These are phyloP conservation scores for Pseudoatta argentina DNA, from an alignment of 1,140 invertebrate species.

Conservation along the genomic window DNA sequence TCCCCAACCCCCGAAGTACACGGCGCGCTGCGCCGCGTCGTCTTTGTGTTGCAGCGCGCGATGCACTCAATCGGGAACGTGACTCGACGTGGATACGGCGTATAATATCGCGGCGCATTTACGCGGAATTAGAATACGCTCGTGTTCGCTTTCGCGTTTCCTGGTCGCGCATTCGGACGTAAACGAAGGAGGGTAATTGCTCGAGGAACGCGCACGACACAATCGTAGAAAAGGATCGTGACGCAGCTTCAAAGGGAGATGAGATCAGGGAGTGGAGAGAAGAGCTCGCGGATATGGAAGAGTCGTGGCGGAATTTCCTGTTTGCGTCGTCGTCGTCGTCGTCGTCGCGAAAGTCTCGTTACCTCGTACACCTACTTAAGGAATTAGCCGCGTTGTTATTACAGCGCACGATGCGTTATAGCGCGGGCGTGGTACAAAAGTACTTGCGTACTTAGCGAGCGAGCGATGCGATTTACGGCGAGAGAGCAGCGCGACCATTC, in stretches of 20 bases:
- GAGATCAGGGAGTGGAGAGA: not conserved
- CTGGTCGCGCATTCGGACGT: conserved; percentile 41
- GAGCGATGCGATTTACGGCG: conserved; percentile 36
- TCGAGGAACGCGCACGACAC: conserved; percentile 22
- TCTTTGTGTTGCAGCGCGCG: conserved; percentile 19
- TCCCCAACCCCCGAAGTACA: conserved; percentile 1
- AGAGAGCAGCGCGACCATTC: not conserved
- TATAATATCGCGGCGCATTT: conserved; percentile 59
- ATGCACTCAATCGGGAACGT: conserved; percentile 48
- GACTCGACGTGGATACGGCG: conserved; percentile 18
- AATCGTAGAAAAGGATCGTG: conserved; percentile 36
- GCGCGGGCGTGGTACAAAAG: conserved; percentile 42
- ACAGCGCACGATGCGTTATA: conserved; percentile 31
- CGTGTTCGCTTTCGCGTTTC: conserved; percentile 5
- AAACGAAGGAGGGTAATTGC: conserved; percentile 57
- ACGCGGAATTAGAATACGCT: conserved; percentile 44
- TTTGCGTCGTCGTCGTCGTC: not conserved
- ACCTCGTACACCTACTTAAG: conserved; percentile 62
- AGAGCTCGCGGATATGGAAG: not conserved
- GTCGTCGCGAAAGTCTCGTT: conserved; percentile 46
- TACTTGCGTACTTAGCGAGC: conserved; percentile 53
- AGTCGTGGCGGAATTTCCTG: conserved; percentile 23
- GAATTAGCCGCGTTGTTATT: conserved; percentile 61
- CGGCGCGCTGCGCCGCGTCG: not conserved
- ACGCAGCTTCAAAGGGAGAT: conserved; percentile 12